Conservation (phyloP, 92 coral and sea anemone species). For the Porites rus region DNA sequence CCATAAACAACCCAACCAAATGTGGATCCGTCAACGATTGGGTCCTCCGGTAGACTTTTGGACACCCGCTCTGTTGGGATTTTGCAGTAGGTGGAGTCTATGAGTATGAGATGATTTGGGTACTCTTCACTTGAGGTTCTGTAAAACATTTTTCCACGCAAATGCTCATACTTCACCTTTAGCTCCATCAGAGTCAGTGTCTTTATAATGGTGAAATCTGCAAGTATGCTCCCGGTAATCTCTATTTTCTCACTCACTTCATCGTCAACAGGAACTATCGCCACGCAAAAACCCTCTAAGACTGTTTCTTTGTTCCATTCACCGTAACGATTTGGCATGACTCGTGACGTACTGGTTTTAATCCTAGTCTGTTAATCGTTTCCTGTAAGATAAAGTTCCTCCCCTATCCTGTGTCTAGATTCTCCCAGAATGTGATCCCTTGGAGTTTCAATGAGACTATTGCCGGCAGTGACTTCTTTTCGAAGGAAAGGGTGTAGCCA, state of each 20-base stretch:
- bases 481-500: slow-evolving; percentile 26
- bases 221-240: slow-evolving; percentile 50
- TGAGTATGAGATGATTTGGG: slow-evolving; percentile 59
- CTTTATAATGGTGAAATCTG: slow-evolving; percentile 62
- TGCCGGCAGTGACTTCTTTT: slow-evolving; percentile 59
- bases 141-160: slow-evolving; percentile 59
- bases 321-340: slow-evolving; percentile 21
- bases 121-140: slow-evolving; percentile 55
- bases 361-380: slow-evolving; percentile 40
- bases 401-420: slow-evolving; percentile 73
- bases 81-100: slow-evolving; percentile 36
- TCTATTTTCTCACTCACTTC: slow-evolving; percentile 10
- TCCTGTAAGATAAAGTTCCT: slow-evolving; percentile 69
- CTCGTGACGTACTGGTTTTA: slow-evolving; percentile 60
- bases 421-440: slow-evolving; percentile 61
- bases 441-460: slow-evolving; percentile 6
- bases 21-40: neutral
- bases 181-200: slow-evolving; percentile 41
- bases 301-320: slow-evolving; percentile 31
- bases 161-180: slow-evolving; percentile 57
- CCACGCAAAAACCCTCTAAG: slow-evolving; percentile 61
- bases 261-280: slow-evolving; percentile 47
- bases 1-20: neutral
- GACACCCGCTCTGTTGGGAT: neutral
- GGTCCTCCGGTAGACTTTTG: neutral